These are phyloP conservation scores for Sisyra nigra DNA, from an alignment of 2,888 invertebrate genomes.

Conservation along the genomic window DNA sequence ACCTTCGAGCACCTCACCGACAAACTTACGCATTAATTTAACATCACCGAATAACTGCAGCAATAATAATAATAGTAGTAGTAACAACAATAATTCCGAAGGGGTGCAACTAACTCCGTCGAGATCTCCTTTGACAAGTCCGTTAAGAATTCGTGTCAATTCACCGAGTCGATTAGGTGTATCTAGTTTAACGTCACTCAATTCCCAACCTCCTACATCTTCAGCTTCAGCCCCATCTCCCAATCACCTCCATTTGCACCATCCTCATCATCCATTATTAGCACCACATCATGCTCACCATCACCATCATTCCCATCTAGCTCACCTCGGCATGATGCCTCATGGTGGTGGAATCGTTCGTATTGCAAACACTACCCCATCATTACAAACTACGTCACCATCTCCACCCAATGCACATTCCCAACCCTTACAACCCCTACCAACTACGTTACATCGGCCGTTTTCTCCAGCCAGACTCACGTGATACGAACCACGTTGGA, in stretches of 20 bases:
- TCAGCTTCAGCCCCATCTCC: slow-evolving; percentile 11
- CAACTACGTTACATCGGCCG: slow-evolving; percentile 22
- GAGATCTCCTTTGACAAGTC: slow-evolving; percentile 19
- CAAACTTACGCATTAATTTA: not conserved
- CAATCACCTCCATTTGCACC: slow-evolving; percentile 16
- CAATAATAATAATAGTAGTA: slow-evolving; percentile 8
- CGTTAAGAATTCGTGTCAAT: slow-evolving; percentile 25
- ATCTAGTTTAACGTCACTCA: too few species aligned
- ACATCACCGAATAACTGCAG: slow-evolving; percentile 1
- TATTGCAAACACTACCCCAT: slow-evolving; percentile 24
- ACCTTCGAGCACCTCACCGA: not conserved
- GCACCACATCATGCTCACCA: slow-evolving; percentile 13
- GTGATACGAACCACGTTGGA: slow-evolving; percentile 22
- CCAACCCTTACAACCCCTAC: slow-evolving; percentile 17
- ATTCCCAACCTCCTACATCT: too few species aligned
- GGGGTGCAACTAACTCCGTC: slow-evolving; percentile 15
- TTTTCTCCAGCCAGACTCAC: slow-evolving; percentile 28
- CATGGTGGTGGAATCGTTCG: slow-evolving; percentile 22
- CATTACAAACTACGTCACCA: slow-evolving; percentile 16
- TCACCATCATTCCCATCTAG: slow-evolving; percentile 6
- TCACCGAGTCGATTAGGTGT: slow-evolving; percentile 17
- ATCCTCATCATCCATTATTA: slow-evolving; percentile 18
- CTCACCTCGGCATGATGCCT: slow-evolving; percentile 12
- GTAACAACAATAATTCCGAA: slow-evolving; percentile 11
- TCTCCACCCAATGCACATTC: slow-evolving; percentile 15